Base-by-base conservation (phyloP, 2,797 vertebrate genomes). In the Thaleichthys pacificus region DNA sequence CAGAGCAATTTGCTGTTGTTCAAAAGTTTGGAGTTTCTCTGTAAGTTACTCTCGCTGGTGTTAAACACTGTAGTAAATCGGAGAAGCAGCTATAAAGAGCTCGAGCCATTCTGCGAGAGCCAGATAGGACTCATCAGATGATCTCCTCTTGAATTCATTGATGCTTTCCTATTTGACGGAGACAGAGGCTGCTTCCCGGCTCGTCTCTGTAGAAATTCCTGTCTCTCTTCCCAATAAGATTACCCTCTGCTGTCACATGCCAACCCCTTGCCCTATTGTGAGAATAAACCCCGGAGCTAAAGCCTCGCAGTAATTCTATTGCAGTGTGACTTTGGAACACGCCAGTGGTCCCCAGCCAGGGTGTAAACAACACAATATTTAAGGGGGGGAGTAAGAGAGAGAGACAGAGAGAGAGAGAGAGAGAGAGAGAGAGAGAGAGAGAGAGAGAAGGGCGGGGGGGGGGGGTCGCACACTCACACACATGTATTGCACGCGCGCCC, bases 201-300 rank as follows among this genome's bases (percentile, higher is more conserved):
- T 74, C 75, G 65, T 83, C 68, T 78, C 58, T 75, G 47, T 71
- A 80, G 70, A 86, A 85, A 85, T 80, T 77, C 82, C 84, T 82
- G 80, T 80, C 81, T 86, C 79, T 73, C 83, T 73, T 86, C 71
- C 82, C 80, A 85, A 75, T 69, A 32, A 87, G 87, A 92, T 89
- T 38, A 32, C 60, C 66, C 64, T 24, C 66, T 71, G 80, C 73
- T 60, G 82, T 85, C 81, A 76, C 63, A 83, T 74, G 84, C 87
- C 89, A 89, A 76, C 61, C 86, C 86, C 82, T 77, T 86, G 80
- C 79, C 87, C 85, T 86, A 88, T 79, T 87, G 83, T 89, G 81
- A 77, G 79, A 79, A 69, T 86, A 86, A 82, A 86, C 78, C 77
- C 84, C 83, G 77, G 83, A 86, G 82, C 84, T 88, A 83, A 72